These are phyloP conservation scores for Polyergus mexicanus DNA, from an alignment of 1,140 invertebrate species.

Conservation along the genomic window DNA sequence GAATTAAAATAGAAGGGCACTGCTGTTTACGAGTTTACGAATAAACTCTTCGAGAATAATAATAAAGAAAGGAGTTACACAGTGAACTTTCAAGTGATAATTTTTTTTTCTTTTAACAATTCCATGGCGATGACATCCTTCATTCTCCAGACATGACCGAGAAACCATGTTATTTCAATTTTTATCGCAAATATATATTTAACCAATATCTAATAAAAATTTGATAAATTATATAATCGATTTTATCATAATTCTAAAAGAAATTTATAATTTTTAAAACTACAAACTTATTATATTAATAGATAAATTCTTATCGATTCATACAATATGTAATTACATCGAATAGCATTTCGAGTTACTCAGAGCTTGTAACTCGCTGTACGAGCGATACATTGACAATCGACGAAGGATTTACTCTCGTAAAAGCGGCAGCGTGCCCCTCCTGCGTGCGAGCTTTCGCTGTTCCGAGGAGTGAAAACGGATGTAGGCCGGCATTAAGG, in stretches of 20 bases:
- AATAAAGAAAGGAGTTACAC: neutral
- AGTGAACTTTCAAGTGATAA: neutral
- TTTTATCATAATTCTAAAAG: conserved; percentile 34
- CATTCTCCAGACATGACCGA: neutral
- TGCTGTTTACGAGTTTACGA: no score
- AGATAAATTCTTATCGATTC: conserved; percentile 36
- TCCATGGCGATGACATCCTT: neutral
- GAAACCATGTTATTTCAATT: neutral
- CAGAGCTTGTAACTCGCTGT: neutral
- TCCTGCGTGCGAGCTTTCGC: conserved; percentile 11
- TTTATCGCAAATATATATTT: conserved; percentile 17
- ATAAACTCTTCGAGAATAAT: neutral
- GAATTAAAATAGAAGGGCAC: neutral
- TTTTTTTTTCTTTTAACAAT: neutral
- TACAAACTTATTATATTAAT: neutral
- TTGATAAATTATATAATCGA: neutral
- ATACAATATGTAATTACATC: neutral
- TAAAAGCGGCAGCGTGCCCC: neutral
- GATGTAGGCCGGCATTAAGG: conserved; percentile 32
- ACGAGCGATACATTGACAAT: neutral
- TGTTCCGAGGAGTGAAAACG: conserved; percentile 36
- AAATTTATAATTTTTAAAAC: neutral
- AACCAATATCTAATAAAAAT: neutral
- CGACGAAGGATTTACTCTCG: neutral
- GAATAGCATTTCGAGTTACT: conserved; percentile 7